Percentiles rank a stretch among this genome's conserved stretches.
Evolutionary conservation across 1,140 invertebrate genomes (phyloP).

Genomic region (Mesaphorura yosii): DNA sequence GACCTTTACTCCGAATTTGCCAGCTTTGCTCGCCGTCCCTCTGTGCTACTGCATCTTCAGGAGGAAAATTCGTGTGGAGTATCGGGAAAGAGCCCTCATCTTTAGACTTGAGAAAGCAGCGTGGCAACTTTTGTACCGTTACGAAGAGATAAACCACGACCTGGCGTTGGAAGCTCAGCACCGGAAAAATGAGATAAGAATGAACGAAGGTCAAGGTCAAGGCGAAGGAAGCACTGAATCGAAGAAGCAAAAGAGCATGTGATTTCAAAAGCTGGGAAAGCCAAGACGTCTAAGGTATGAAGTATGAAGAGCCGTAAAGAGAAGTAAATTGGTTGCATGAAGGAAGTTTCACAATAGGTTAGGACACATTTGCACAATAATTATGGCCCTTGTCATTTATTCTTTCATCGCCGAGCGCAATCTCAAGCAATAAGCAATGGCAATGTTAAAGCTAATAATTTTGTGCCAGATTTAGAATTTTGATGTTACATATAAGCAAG

Average conservation of each 20-base stretch:
- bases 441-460: too few relatives aligned
- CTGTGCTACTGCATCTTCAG: constrained; percentile 2
- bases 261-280: not conserved
- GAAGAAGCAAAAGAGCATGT: not conserved
- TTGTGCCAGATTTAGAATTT: too few relatives aligned
- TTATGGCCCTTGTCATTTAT: too few relatives aligned
- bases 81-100: constrained; percentile 5
- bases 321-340: too few relatives aligned
- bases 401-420: too few relatives aligned
- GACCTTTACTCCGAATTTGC: not conserved
- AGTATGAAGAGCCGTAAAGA: too few relatives aligned
- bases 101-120: constrained; percentile 12
- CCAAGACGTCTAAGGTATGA: not conserved
- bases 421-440: too few relatives aligned
- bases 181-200: not conserved
- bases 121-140: constrained; percentile 13
- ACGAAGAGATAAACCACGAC: constrained; percentile 9
- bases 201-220: too few relatives aligned
- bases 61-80: not conserved
- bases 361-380: too few relatives aligned
- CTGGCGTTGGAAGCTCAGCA: not conserved
- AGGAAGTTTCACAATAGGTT: too few relatives aligned
- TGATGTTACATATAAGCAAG: too few relatives aligned
- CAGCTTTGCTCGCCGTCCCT: constrained; percentile 3
- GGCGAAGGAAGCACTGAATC: too few relatives aligned